A percentile compares a stretch with the other conserved stretches of the same genome.
Conservation (phyloP, 64 coral and sea anemone genomes). For the Catalaphyllia jardinei region DNA sequence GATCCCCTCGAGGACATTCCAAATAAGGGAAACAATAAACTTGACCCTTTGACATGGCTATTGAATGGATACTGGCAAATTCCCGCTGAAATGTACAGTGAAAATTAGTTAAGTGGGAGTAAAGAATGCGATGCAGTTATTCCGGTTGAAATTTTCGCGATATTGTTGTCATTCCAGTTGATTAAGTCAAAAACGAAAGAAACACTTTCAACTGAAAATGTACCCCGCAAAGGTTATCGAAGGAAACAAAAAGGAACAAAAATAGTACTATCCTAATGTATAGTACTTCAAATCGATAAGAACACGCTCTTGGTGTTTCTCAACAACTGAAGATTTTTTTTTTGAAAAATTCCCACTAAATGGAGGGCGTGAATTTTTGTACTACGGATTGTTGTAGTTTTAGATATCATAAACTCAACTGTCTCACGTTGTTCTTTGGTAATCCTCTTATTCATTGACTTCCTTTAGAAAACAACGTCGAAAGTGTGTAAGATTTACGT, state of each 20-base stretch:
- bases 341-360: neutral
- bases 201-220: too few relatives aligned
- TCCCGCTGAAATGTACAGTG: slow-evolving; percentile 31
- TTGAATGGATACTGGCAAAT: slow-evolving; percentile 7
- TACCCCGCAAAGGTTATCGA: too few relatives aligned
- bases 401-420: too few relatives aligned
- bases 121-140: slow-evolving; percentile 19
- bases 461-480: too few relatives aligned
- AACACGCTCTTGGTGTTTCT: neutral
- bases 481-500: too few relatives aligned
- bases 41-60: slow-evolving; percentile 15
- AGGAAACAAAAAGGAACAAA: too few relatives aligned
- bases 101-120: slow-evolving; percentile 22
- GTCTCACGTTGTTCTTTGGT: too few relatives aligned
- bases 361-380: neutral
- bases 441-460: too few relatives aligned
- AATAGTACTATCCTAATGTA: too few relatives aligned
- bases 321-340: neutral
- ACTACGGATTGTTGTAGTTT: too few relatives aligned
- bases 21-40: slow-evolving; percentile 15
- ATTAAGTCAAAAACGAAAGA: too few relatives aligned
- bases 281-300: too few relatives aligned
- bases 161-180: slow-evolving; percentile 8
- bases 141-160: slow-evolving; percentile 21
- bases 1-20: neutral